Evolutionary conservation across 2,888 invertebrate species (phyloP).

Genomic region (Plusia festucae): DNA sequence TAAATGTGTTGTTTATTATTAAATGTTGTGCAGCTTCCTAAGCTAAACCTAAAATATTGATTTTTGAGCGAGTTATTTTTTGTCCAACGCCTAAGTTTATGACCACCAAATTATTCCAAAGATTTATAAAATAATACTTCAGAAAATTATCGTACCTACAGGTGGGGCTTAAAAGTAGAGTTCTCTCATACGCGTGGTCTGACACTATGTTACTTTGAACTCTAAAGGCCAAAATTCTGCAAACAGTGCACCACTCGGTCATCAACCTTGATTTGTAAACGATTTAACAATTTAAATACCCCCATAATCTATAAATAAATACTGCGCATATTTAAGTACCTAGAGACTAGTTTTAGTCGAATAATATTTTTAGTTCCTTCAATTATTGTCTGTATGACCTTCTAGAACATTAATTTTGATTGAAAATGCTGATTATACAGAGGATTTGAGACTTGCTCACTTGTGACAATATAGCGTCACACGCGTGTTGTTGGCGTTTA

Average conservation of each 20-base stretch:
- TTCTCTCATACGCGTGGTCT: background rate
- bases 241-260: background rate
- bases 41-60: too few relatives aligned
- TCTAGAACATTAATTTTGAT: slow-evolving; percentile 31
- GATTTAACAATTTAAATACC: background rate
- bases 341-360: background rate
- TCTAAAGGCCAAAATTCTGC: background rate
- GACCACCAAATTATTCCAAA: too few relatives aligned
- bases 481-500: slow-evolving; percentile 5
- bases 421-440: slow-evolving; percentile 39
- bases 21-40: too few relatives aligned
- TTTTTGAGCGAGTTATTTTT: too few relatives aligned
- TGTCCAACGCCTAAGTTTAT: too few relatives aligned
- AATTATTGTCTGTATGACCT: slow-evolving; percentile 39
- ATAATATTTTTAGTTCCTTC: slow-evolving; percentile 36
- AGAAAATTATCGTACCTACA: too few relatives aligned
- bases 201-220: too few relatives aligned
- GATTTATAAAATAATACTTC: too few relatives aligned
- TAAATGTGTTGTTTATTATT: too few relatives aligned
- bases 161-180: background rate
- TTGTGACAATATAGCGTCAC: slow-evolving; percentile 13
- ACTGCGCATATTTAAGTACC: background rate
- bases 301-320: slow-evolving; percentile 21
- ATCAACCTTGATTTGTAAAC: background rate
- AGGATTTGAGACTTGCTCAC: slow-evolving; percentile 16